Base-by-base conservation (phyloP, 1,140 invertebrate genomes). In the Bicyclus anynana region DNA sequence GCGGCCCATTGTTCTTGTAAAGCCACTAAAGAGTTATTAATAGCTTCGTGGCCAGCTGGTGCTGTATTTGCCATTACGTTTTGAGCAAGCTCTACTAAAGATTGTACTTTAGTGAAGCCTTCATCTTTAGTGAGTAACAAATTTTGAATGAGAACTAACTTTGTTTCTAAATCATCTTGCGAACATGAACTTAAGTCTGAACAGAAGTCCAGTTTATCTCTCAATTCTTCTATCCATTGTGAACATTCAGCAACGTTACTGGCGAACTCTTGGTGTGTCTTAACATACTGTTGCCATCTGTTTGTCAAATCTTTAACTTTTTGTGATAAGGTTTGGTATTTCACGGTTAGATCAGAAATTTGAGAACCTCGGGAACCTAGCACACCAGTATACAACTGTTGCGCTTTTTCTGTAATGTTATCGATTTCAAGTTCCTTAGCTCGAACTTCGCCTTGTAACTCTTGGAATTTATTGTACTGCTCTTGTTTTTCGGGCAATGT, bases 391-490 rank as follows among this genome's bases (percentile, higher is more conserved):
- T 95, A 93, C 1, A 97, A 78, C 55, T 94, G 92, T 77, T 98
- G 96, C 4, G 95, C 95, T 64, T 94, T 94, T 83, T 99, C 97
- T 13, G 95, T 97, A 0, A 98, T 93, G 46, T 94, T 93, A 73
- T 99, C 97, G 57, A 98, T 96, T 89, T 98, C 97, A 21, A 97
- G 80, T 89, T 98, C 97, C 77, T 97, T 97, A 1, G 96, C 95
- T 29, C 94, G 90, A 5, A 98, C 93, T 89, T 98, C 96, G 42
- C 96, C 96, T 89, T 97, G 96, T 12, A 97, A 84, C 17, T 87
- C 89, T 82, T 95, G 91, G 14, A 98, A 89, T 53, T 91, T 91
- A 53, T 97, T 95, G 12, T 97, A 89, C 65, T 97, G 96, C 12
- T 93, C 89, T 76, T 95, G 94, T 85, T 98, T 98, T 65, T 97